These are phyloP conservation scores for Nothoprocta pentlandii DNA, from an alignment of 2,113 vertebrate genomes.

Conservation along the genomic window DNA sequence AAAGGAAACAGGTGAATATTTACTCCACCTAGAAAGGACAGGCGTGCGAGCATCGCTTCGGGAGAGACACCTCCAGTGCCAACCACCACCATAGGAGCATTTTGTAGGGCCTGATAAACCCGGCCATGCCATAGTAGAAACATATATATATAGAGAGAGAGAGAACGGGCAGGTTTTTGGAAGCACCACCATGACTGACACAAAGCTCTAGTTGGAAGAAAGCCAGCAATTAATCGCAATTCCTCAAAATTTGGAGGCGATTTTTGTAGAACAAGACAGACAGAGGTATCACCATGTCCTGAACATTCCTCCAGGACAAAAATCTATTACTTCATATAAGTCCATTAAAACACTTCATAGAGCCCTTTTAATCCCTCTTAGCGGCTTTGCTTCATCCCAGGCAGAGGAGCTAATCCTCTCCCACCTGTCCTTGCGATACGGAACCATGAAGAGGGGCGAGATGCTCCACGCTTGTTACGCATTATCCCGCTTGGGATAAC, in stretches of 20 bases:
- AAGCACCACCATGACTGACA: constrained; percentile 21
- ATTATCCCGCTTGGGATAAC: neutral
- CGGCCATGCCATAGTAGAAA: neutral
- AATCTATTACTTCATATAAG: constrained; percentile 47
- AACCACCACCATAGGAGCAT: neutral
- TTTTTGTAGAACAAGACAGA: constrained; percentile 50
- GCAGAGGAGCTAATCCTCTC: constrained; percentile 47
- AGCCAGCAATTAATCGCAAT: constrained; percentile 28
- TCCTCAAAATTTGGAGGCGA: constrained; percentile 15
- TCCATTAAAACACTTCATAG: constrained; percentile 48
- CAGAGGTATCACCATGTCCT: constrained; percentile 17
- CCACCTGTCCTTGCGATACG: constrained; percentile 38
- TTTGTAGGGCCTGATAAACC: neutral
- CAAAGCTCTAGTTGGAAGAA: constrained; percentile 43
- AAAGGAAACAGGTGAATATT: neutral
- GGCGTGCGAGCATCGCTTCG: neutral
- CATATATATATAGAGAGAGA: too few relatives aligned
- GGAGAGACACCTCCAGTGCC: neutral
- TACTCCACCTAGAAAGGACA: neutral
- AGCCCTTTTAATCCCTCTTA: constrained; percentile 55
- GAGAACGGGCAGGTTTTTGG: neutral
- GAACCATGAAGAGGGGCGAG: constrained; percentile 9
- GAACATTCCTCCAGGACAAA: constrained; percentile 51
- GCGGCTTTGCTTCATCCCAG: constrained; percentile 49
- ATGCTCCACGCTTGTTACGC: neutral